Evolutionary conservation across 2,113 vertebrate genomes (phyloP).

Genomic region (Capreolus pygargus): DNA sequence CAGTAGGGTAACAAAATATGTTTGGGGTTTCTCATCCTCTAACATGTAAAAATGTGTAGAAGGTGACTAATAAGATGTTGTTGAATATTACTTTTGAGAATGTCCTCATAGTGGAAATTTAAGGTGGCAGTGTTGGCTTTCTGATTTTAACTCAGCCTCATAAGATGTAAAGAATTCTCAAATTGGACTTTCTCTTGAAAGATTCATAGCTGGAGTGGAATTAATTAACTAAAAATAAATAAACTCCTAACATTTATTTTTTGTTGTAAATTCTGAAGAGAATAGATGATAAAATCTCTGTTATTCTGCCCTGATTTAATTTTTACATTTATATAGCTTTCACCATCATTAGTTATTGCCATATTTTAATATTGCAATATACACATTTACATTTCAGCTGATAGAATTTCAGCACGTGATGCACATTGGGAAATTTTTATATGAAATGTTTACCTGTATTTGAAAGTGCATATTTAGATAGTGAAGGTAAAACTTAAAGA

Average conservation of each 20-base stretch:
- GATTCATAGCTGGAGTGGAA: background rate
- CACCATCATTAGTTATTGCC: background rate
- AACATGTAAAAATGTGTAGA: background rate
- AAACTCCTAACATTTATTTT: background rate
- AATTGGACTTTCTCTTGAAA: background rate
- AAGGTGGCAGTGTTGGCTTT: background rate
- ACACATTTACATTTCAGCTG: background rate
- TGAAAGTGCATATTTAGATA: background rate
- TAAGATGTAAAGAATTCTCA: background rate
- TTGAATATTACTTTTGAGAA: background rate
- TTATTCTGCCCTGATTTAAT: background rate
- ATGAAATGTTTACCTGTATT: background rate
- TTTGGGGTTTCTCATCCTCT: background rate
- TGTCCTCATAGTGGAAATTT: constrained; percentile 13
- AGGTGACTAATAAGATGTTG: background rate
- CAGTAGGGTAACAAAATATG: background rate
- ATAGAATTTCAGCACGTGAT: background rate
- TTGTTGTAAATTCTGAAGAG: background rate
- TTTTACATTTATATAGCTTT: background rate
- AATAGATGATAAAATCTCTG: background rate
- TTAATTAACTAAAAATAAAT: constrained; percentile 26
- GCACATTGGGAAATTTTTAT: background rate
- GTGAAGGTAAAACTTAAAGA: background rate
- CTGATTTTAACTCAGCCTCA: constrained; percentile 2
- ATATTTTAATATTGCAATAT: background rate